phyloP scores from a whole-genome alignment of 2,113 vertebrate species.

The Pelodiscus sinensis region DNA sequence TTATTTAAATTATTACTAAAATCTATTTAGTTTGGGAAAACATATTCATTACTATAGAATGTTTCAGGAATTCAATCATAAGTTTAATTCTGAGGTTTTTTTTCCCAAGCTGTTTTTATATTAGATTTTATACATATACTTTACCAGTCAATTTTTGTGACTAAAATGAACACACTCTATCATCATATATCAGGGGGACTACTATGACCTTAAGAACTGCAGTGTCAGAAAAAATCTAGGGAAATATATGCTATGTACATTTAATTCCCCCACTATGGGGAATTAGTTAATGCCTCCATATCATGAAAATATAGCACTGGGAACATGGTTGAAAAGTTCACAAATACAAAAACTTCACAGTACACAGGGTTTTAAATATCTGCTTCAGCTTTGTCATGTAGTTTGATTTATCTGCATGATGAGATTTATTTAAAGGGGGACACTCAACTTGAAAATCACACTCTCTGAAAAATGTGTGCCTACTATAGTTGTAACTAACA shows the following conservation, averaged over 20 bases:
- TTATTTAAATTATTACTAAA: conserved; percentile 39
- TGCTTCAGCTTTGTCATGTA: not conserved
- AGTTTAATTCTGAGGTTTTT: conserved; percentile 4
- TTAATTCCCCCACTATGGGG: not conserved
- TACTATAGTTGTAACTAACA: conserved; percentile 30
- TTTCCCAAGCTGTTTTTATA: conserved; percentile 8
- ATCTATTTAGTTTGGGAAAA: conserved; percentile 38
- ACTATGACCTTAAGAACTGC: conserved; percentile 48
- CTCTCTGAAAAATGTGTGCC: not conserved
- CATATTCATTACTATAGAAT: conserved; percentile 4
- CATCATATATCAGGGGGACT: not conserved
- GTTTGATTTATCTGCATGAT: conserved; percentile 3
- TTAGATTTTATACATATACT: not conserved
- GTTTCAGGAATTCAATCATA: not conserved
- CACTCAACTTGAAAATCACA: conserved; percentile 29
- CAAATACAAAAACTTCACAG: conserved; percentile 4
- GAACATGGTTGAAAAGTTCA: conserved; percentile 51
- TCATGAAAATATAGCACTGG: conserved; percentile 35
- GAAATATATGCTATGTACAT: conserved; percentile 36
- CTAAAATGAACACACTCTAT: conserved; percentile 18
- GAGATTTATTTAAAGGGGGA: conserved; percentile 42
- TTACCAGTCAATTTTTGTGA: conserved; percentile 5
- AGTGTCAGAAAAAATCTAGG: conserved; percentile 35
- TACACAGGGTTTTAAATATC: conserved; percentile 25
- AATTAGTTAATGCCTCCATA: not conserved